Conservation (phyloP, 2,888 invertebrate species). For the Eristalinus aeneus region DNA sequence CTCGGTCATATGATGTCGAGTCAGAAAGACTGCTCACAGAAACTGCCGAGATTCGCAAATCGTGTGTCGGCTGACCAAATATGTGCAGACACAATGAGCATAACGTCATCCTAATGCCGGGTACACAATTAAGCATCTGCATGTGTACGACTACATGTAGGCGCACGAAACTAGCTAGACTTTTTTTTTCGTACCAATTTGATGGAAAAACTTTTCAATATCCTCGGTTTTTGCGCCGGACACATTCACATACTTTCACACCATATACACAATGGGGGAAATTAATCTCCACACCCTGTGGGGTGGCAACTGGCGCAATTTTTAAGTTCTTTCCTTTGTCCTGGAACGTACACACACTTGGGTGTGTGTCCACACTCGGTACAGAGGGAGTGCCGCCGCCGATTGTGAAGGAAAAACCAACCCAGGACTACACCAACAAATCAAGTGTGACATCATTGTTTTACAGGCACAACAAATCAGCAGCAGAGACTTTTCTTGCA, state of each 20-base stretch:
- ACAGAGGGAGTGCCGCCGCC: not conserved
- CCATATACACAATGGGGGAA: not conserved
- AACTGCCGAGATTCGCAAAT: conserved; percentile 6
- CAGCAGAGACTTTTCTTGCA: not conserved
- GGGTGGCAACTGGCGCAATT: conserved; percentile 24
- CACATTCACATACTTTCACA: not conserved
- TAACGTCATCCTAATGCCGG: conserved; percentile 3
- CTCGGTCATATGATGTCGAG: conserved; percentile 23
- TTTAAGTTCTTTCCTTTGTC: conserved; percentile 43
- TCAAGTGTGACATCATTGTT: conserved; percentile 45
- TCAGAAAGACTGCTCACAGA: conserved; percentile 7
- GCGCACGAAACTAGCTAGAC: not conserved
- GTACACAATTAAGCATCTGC: not conserved
- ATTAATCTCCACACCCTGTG: conserved; percentile 19
- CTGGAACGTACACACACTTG: not conserved
- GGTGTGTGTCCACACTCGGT: conserved; percentile 20
- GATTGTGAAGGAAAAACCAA: not conserved
- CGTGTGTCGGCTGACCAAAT: conserved; percentile 9
- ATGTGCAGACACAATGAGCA: not conserved
- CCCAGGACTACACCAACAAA: conserved; percentile 41
- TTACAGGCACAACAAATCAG: conserved; percentile 7
- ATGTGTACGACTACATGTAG: not conserved
- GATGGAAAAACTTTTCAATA: not conserved
- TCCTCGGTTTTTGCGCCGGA: not conserved
- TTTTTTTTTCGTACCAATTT: too few relatives aligned